Conservation (phyloP, 1,140 invertebrate species). For the Drosophila varians region DNA sequence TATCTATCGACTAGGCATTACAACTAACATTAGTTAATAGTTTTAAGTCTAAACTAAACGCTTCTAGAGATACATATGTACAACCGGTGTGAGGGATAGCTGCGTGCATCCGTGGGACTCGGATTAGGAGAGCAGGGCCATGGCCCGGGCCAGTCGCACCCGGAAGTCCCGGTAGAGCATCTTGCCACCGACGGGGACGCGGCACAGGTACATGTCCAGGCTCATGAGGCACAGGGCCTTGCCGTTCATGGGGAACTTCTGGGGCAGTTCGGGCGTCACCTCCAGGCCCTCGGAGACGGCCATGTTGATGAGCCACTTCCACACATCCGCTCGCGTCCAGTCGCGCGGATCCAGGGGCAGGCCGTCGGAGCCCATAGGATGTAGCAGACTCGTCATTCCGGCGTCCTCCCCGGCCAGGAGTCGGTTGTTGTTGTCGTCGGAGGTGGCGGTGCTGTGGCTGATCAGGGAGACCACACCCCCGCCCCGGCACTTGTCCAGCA, state of each 20-base stretch:
- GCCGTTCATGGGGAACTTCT: constrained; percentile 90
- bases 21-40: constrained; percentile 33
- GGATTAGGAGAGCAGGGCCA: constrained; percentile 68
- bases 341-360: constrained; percentile 87
- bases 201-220: constrained; percentile 88
- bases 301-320: constrained; percentile 86
- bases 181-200: constrained; percentile 89
- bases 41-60: not conserved
- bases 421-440: constrained; percentile 64
- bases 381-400: constrained; percentile 37
- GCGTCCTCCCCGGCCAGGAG: constrained; percentile 16
- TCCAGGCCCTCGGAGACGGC: constrained; percentile 86
- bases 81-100: constrained; percentile 39
- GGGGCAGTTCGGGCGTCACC: constrained; percentile 84
- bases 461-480: constrained; percentile 30
- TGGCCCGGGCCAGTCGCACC: constrained; percentile 77
- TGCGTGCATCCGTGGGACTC: not conserved
- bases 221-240: constrained; percentile 91
- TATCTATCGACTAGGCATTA: constrained; percentile 64
- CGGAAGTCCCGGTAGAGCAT: constrained; percentile 85
- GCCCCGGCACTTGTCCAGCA: constrained; percentile 67
- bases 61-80: constrained; percentile 52
- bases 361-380: constrained; percentile 75
- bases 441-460: constrained; percentile 10
- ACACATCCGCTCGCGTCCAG: constrained; percentile 88